Conservation (phyloP, 53 echinoderm and acorn worm genomes). For the Paracentrotus lividus region DNA sequence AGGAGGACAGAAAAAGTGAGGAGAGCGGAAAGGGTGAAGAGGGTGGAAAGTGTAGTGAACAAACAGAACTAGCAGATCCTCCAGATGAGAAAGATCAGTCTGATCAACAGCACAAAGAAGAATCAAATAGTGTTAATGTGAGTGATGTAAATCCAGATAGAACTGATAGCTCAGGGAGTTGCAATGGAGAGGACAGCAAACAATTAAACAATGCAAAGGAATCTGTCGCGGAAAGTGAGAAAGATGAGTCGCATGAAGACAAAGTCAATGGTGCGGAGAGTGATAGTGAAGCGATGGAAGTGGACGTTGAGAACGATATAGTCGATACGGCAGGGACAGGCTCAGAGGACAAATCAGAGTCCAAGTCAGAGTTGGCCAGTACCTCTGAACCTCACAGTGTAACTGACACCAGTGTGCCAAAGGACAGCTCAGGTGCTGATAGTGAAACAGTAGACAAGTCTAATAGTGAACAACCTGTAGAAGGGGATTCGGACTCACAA, state of each 20-base stretch:
- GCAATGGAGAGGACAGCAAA: constrained; percentile 53
- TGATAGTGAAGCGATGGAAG: constrained; percentile 61
- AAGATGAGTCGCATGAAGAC: not conserved
- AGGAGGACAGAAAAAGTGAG: constrained; percentile 31
- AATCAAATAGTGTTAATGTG: constrained; percentile 37
- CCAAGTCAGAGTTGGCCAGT: not conserved
- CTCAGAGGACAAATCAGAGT: not conserved
- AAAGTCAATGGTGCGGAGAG: constrained; percentile 56
- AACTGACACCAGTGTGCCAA: constrained; percentile 69
- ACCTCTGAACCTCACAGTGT: constrained; percentile 38
- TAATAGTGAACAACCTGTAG: constrained; percentile 11
- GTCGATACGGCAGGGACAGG: not conserved
- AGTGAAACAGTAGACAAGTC: constrained; percentile 8
- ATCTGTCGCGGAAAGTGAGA: not conserved
- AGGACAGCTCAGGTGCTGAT: constrained; percentile 51
- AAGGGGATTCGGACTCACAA: constrained; percentile 33
- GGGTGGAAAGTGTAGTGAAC: not conserved
- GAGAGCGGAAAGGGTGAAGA: constrained; percentile 23
- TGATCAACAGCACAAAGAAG: not conserved
- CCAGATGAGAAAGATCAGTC: not conserved
- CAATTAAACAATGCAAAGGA: not conserved
- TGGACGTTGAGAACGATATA: constrained; percentile 49
- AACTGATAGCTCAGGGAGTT: constrained; percentile 59
- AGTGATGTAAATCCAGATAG: constrained; percentile 49
- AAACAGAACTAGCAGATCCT: not conserved